Conservation (phyloP, 2,113 vertebrate genomes). For the Telmatochromis sp. region DNA sequence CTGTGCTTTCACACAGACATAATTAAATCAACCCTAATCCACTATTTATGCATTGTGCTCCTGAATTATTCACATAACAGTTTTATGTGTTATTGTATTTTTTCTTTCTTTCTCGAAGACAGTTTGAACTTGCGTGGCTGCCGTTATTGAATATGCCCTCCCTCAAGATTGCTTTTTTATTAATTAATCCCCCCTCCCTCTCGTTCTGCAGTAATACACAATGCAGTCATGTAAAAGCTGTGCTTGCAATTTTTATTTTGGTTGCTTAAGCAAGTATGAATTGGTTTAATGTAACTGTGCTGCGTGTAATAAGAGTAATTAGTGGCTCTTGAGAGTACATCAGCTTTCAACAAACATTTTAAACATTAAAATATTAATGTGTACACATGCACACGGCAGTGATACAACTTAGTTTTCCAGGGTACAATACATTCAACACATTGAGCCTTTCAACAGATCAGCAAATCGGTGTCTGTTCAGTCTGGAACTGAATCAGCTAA, state of each 20-base stretch:
- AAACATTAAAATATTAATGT: neutral
- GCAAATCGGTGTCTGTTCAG: neutral
- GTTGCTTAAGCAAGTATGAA: constrained; percentile 39
- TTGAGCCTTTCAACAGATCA: neutral
- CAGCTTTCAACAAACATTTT: constrained; percentile 5
- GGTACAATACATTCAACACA: neutral
- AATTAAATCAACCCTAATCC: constrained; percentile 77
- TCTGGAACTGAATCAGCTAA: neutral
- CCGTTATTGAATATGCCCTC: constrained; percentile 57
- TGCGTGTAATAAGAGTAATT: constrained; percentile 42
- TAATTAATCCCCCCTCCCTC: constrained; percentile 50
- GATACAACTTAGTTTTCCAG: neutral
- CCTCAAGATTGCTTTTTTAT: constrained; percentile 66
- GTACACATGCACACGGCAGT: neutral
- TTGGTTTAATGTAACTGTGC: constrained; percentile 49
- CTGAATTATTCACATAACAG: constrained; percentile 74
- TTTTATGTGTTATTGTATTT: constrained; percentile 74
- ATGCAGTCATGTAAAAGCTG: constrained; percentile 57
- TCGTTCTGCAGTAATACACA: constrained; percentile 6
- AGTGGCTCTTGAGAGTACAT: constrained; percentile 9
- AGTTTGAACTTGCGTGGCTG: constrained; percentile 52
- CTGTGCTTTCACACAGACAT: constrained; percentile 59
- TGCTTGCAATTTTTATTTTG: constrained; percentile 63
- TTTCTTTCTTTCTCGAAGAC: constrained; percentile 39
- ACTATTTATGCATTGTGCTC: constrained; percentile 72